phyloP scores from a whole-genome alignment of 2,888 invertebrate genomes.

The Napeogenes inachia region DNA sequence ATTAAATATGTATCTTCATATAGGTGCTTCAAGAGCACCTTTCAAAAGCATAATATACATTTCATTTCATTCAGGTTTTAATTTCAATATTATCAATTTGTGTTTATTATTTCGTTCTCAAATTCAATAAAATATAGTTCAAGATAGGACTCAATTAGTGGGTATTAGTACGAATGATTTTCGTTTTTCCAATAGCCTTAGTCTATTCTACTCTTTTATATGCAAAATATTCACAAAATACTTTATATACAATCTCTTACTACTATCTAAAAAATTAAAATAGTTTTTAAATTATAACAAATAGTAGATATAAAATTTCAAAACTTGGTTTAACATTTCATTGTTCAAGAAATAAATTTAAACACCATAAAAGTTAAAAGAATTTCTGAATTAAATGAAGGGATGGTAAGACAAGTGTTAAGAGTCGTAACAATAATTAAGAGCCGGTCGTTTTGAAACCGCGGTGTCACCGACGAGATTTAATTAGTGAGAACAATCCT shows the following conservation, averaged over 20 bases:
- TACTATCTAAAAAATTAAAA: neutral
- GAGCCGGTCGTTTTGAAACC: slow-evolving; percentile 73
- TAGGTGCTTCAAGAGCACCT: too few relatives aligned
- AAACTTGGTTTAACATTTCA: neutral
- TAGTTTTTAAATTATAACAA: neutral
- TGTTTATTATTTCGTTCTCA: too few relatives aligned
- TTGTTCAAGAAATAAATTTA: slow-evolving; percentile 1
- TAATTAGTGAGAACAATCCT: slow-evolving; percentile 71
- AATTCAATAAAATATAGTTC: too few relatives aligned
- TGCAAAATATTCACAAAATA: too few relatives aligned
- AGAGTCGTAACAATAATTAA: slow-evolving; percentile 75
- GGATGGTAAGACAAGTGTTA: slow-evolving; percentile 70
- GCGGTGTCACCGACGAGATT: slow-evolving; percentile 70
- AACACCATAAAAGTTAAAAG: slow-evolving; percentile 13
- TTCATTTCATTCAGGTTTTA: too few relatives aligned
- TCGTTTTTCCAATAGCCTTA: too few relatives aligned
- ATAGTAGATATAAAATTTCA: slow-evolving; percentile 3
- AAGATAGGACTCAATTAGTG: too few relatives aligned
- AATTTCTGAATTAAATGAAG: slow-evolving; percentile 27
- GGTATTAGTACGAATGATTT: too few relatives aligned
- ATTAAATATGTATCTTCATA: too few relatives aligned
- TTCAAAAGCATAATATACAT: too few relatives aligned
- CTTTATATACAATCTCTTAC: neutral
- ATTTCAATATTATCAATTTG: too few relatives aligned
- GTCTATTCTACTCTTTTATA: too few relatives aligned